Conservation (phyloP, 2,113 vertebrate genomes). For the Chaenogobius annularis region DNA sequence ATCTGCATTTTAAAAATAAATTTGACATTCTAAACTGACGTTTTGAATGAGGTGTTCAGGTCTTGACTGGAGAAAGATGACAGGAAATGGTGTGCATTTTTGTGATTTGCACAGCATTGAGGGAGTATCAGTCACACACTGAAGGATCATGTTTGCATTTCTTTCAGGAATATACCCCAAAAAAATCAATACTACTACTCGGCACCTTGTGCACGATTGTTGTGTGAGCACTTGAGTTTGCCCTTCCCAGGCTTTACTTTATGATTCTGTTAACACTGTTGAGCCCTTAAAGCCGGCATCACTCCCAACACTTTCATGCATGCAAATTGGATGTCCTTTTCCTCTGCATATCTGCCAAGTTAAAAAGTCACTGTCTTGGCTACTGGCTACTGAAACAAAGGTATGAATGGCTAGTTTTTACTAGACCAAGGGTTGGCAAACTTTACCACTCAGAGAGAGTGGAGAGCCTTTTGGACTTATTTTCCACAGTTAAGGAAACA, state of each 20-base stretch:
- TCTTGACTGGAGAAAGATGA: background rate
- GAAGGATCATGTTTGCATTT: slow-evolving; percentile 41
- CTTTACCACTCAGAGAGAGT: too few species aligned
- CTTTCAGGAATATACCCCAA: slow-evolving; percentile 40
- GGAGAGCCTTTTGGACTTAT: too few species aligned
- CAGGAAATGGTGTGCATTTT: slow-evolving; percentile 36
- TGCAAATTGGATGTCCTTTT: too few species aligned
- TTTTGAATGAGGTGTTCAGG: slow-evolving; percentile 1
- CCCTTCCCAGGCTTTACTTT: background rate
- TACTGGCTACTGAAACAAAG: too few species aligned
- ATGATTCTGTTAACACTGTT: background rate
- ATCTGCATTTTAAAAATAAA: too few species aligned
- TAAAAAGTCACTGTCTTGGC: too few species aligned
- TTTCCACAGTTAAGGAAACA: too few species aligned
- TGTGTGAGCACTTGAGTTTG: slow-evolving; percentile 9
- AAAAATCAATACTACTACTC: slow-evolving; percentile 62
- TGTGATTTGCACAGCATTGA: slow-evolving; percentile 31
- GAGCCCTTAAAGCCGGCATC: background rate
- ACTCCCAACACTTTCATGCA: background rate
- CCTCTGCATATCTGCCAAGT: too few species aligned
- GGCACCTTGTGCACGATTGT: slow-evolving; percentile 17
- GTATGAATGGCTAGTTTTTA: too few species aligned
- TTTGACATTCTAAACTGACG: slow-evolving; percentile 2
- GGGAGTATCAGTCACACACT: slow-evolving; percentile 48
- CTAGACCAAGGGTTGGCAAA: too few species aligned